phyloP scores from a whole-genome alignment of 2,113 vertebrate species.

The Lucifuga dentata region DNA sequence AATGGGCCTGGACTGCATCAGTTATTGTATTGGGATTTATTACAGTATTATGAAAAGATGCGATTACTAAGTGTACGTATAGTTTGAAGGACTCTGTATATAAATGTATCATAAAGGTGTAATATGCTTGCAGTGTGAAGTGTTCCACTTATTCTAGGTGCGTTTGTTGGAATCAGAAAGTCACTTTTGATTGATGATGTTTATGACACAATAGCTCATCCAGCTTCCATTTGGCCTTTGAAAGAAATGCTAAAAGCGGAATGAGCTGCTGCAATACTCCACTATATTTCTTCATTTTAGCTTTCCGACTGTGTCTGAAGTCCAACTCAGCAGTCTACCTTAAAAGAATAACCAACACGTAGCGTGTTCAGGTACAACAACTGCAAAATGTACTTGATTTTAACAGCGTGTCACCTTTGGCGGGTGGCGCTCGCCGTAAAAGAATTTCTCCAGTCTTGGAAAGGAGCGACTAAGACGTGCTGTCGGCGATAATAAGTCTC shows the following conservation, averaged over 20 bases:
- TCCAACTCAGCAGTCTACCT: not conserved
- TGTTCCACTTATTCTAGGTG: too few species aligned
- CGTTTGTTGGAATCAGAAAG: too few species aligned
- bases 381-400: constrained; percentile 48
- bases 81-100: too few species aligned
- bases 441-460: constrained; percentile 27
- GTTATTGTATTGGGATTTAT: too few species aligned
- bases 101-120: too few species aligned
- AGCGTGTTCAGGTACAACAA: constrained; percentile 11
- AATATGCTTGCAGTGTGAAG: too few species aligned
- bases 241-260: not conserved
- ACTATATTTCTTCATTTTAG: constrained; percentile 12
- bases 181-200: too few species aligned
- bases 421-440: not conserved
- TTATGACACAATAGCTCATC: too few species aligned
- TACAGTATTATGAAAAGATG: too few species aligned
- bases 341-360: constrained; percentile 2
- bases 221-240: too few species aligned
- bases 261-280: not conserved
- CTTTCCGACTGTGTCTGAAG: not conserved
- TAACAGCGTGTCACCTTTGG: constrained; percentile 42
- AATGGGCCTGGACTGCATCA: too few species aligned
- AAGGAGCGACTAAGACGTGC: constrained; percentile 12
- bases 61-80: too few species aligned
- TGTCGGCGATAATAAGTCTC: constrained; percentile 47